Conservation (phyloP, 1,140 invertebrate genomes). For the Lamellibrachia luymesi region DNA sequence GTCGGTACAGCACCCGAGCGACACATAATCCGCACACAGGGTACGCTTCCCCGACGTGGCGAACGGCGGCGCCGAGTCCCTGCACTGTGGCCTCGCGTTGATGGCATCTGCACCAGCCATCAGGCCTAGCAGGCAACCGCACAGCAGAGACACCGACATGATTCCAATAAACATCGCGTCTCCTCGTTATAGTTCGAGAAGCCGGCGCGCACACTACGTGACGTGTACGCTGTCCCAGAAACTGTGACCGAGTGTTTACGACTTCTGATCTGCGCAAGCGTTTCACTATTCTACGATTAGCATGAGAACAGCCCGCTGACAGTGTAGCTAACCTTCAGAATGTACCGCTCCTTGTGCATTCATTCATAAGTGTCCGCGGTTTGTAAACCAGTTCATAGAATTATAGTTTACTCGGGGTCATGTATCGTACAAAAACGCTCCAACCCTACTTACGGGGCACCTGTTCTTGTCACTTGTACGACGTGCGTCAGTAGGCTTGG, state of each 20-base stretch:
- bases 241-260: not conserved
- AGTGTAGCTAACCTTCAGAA: not conserved
- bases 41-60: conserved; percentile 25
- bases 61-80: conserved; percentile 50
- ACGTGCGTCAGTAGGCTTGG: not conserved
- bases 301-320: not conserved
- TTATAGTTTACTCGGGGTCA: not conserved
- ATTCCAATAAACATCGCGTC: not conserved
- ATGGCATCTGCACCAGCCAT: not conserved
- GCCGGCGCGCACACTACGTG: no score
- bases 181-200: not conserved
- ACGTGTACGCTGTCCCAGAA: not conserved
- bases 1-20: conserved; percentile 46
- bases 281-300: not conserved
- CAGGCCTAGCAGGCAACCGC: not conserved
- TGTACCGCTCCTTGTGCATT: not conserved
- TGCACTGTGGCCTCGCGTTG: conserved; percentile 47
- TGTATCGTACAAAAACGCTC: not conserved
- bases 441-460: not conserved
- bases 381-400: not conserved
- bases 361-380: not conserved
- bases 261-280: not conserved
- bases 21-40: conserved; percentile 45
- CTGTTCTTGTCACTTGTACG: not conserved
- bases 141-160: not conserved